These are phyloP conservation scores for Tuberolachnus salignus DNA, from an alignment of 2,888 invertebrate species.

Conservation along the genomic window DNA sequence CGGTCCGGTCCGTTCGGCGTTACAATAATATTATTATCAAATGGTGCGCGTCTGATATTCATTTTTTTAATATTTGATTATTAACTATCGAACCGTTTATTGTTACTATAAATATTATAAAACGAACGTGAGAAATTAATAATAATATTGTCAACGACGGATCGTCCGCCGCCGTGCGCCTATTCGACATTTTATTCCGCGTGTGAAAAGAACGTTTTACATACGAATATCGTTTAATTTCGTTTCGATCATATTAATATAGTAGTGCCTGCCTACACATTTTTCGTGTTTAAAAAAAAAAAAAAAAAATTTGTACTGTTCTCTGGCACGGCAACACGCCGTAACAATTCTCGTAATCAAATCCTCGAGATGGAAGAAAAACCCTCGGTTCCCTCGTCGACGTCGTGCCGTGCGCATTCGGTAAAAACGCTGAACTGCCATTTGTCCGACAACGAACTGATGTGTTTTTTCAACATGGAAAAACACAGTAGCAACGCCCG, in stretches of 20 bases:
- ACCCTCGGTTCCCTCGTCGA: not conserved
- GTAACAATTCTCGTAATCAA: slow-evolving; percentile 7
- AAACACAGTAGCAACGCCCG: slow-evolving; percentile 43
- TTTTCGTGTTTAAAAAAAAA: too few relatives aligned
- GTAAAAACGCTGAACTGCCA: not conserved
- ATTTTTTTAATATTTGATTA: not conserved
- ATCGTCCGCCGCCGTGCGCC: too few relatives aligned
- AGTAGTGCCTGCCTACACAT: too few relatives aligned
- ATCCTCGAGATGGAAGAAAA: not conserved
- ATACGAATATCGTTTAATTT: too few relatives aligned
- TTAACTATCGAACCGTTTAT: too few relatives aligned
- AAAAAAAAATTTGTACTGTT: too few relatives aligned
- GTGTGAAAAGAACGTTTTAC: not conserved
- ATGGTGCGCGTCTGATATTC: not conserved
- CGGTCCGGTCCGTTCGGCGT: not conserved
- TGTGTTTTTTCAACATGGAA: slow-evolving; percentile 48
- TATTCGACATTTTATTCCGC: not conserved
- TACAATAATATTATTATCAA: too few relatives aligned
- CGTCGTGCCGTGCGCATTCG: not conserved
- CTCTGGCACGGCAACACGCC: not conserved
- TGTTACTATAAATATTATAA: too few relatives aligned
- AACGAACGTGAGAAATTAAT: too few relatives aligned
- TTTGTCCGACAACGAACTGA: slow-evolving; percentile 42
- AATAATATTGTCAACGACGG: too few relatives aligned
- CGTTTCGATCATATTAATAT: too few relatives aligned